These are phyloP conservation scores for Drosophila cardini DNA, from an alignment of 1,140 invertebrate genomes.

Conservation along the genomic window DNA sequence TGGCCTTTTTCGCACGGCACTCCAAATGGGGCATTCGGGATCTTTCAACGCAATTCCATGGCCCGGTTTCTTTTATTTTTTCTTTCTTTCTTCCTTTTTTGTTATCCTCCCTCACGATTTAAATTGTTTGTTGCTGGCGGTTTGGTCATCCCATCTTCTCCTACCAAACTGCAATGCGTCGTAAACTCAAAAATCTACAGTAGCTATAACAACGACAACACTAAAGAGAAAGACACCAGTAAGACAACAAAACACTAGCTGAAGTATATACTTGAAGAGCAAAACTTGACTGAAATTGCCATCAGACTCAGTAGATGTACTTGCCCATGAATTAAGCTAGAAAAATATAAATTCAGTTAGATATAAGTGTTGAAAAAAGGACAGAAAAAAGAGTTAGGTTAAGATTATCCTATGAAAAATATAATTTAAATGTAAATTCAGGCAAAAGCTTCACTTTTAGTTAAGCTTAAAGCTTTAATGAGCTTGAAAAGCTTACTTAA, in stretches of 20 bases:
- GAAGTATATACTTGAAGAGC: conserved; percentile 11
- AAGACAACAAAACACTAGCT: conserved; percentile 12
- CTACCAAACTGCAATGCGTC: conserved; percentile 62
- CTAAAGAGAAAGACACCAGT: conserved; percentile 6
- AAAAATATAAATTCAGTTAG: conserved; percentile 9
- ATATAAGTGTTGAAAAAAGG: conserved; percentile 4
- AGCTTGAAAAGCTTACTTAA: not conserved
- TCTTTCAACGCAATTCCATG: conserved; percentile 78
- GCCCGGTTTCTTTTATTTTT: conserved; percentile 7
- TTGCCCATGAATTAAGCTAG: conserved; percentile 23
- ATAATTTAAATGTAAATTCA: no score
- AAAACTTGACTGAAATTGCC: conserved; percentile 58
- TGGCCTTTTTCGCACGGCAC: conserved; percentile 62
- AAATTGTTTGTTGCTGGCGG: conserved; percentile 74
- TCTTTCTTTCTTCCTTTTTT: not conserved
- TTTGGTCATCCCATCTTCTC: conserved; percentile 48
- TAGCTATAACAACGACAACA: conserved; percentile 24
- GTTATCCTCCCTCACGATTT: conserved; percentile 58
- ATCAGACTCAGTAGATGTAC: conserved; percentile 41
- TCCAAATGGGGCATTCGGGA: conserved; percentile 75
- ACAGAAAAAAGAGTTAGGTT: not conserved
- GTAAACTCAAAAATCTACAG: conserved; percentile 63
- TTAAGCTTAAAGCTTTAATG: no score
- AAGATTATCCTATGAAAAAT: no score
- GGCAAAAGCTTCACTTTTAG: no score